Conservation (phyloP, 2,888 invertebrate species). For the Arge pagana region DNA sequence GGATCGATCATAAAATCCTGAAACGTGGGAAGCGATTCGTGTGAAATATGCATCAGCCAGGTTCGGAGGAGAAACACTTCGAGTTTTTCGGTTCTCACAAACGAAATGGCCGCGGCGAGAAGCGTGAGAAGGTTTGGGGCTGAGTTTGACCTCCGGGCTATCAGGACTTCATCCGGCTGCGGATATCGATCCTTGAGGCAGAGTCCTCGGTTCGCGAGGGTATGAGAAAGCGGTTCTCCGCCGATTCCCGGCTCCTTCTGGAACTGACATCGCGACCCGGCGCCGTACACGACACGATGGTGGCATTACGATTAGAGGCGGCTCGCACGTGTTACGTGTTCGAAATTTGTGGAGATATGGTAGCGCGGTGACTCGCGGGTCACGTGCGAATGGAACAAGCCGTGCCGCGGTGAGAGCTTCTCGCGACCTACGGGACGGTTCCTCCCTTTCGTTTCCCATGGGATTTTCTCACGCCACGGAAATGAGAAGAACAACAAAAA, state of each 20-base stretch:
- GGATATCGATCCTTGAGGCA: too few species aligned
- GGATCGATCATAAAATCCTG: slow-evolving; percentile 11
- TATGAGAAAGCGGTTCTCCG: too few species aligned
- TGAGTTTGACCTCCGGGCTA: not conserved
- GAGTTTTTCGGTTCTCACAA: too few species aligned
- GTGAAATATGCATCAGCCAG: not conserved
- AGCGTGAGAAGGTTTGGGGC: slow-evolving; percentile 10
- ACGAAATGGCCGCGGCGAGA: too few species aligned
- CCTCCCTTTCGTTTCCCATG: slow-evolving; percentile 2
- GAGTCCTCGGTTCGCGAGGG: too few species aligned
- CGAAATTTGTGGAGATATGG: not conserved
- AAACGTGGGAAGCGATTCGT: slow-evolving; percentile 14
- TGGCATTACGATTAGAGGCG: not conserved
- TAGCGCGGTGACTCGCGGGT: not conserved
- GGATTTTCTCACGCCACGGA: slow-evolving; percentile 9
- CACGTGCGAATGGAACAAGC: not conserved
- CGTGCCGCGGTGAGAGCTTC: not conserved
- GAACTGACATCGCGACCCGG: too few species aligned
- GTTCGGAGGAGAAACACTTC: not conserved
- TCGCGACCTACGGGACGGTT: not conserved
- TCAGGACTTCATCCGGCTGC: slow-evolving; percentile 1
- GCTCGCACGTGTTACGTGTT: not conserved
- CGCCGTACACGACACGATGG: not conserved
- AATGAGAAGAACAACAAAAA: not conserved
- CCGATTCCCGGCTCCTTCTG: too few species aligned